phyloP scores from a whole-genome alignment of 2,113 vertebrate species.

The Loxodonta africana region DNA sequence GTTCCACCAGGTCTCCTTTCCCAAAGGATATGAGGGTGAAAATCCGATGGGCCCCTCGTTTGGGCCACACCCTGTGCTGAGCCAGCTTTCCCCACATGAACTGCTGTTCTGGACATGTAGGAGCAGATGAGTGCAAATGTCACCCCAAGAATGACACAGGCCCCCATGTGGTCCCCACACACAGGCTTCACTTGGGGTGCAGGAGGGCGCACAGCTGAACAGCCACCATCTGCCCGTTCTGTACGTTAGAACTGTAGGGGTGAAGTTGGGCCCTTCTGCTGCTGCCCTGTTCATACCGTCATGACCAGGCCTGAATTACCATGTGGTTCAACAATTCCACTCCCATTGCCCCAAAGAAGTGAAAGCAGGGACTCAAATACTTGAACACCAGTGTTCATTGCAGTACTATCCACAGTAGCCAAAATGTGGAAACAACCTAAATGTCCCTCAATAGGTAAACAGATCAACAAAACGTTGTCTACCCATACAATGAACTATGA shows the following conservation, averaged over 20 bases:
- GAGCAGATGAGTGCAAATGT: not conserved
- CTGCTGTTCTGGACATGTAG: not conserved
- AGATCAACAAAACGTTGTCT: too few relatives aligned
- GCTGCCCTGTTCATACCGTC: not conserved
- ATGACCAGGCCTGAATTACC: not conserved
- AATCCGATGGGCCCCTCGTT: not conserved
- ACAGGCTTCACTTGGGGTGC: not conserved
- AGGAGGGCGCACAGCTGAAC: not conserved
- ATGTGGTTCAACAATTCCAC: too few relatives aligned
- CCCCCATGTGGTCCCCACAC: not conserved
- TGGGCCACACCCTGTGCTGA: not conserved
- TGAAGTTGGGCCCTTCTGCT: fast-evolving
- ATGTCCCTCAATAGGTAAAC: too few relatives aligned
- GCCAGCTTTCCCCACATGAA: not conserved
- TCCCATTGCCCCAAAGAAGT: too few relatives aligned
- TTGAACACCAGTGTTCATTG: too few relatives aligned
- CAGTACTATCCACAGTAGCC: too few relatives aligned
- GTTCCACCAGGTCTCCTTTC: not conserved
- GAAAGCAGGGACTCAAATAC: too few relatives aligned
- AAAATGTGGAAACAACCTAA: too few relatives aligned
- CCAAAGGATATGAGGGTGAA: not conserved
- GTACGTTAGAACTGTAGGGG: too few relatives aligned
- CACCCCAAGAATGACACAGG: not conserved
- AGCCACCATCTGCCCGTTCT: too few relatives aligned
- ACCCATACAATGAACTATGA: too few relatives aligned